A percentile compares a stretch with the other conserved stretches of the same genome.
phyloP scores from a whole-genome alignment of 2,888 invertebrate species.

The Morpho deidamia region DNA sequence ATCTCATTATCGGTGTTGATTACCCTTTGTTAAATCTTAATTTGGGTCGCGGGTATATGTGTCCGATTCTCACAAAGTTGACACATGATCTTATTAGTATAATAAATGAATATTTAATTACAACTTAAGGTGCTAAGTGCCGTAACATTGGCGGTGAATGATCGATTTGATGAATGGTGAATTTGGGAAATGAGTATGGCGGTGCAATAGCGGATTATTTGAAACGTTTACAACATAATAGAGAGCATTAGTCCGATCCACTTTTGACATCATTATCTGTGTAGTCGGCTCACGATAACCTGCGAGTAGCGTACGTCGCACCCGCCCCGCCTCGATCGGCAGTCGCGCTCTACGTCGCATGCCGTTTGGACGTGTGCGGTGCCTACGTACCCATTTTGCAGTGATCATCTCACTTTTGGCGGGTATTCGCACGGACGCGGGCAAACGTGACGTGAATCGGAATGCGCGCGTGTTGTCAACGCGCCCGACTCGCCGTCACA shows the following conservation, averaged over 20 bases:
- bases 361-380: slow-evolving; percentile 47
- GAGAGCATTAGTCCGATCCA: slow-evolving; percentile 75
- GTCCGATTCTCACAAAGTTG: too few species aligned
- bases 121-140: slow-evolving; percentile 25
- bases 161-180: slow-evolving; percentile 27
- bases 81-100: too few species aligned
- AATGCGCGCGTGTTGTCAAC: slow-evolving; percentile 62
- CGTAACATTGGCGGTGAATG: slow-evolving; percentile 29
- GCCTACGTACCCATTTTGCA: slow-evolving; percentile 37
- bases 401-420: slow-evolving; percentile 64
- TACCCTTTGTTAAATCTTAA: neutral
- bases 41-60: neutral
- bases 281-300: slow-evolving; percentile 73
- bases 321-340: slow-evolving; percentile 47
- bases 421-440: slow-evolving; percentile 62
- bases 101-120: too few species aligned
- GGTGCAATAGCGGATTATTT: slow-evolving; percentile 51
- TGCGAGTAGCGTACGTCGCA: slow-evolving; percentile 60
- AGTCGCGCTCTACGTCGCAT: slow-evolving; percentile 64
- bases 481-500: slow-evolving; percentile 47
- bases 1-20: slow-evolving; percentile 12
- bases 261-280: slow-evolving; percentile 78
- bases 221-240: slow-evolving; percentile 70
- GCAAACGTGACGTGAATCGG: slow-evolving; percentile 58
- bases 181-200: slow-evolving; percentile 32